phyloP scores from a whole-genome alignment of 1,140 invertebrate genomes.

The Planococcus citri region DNA sequence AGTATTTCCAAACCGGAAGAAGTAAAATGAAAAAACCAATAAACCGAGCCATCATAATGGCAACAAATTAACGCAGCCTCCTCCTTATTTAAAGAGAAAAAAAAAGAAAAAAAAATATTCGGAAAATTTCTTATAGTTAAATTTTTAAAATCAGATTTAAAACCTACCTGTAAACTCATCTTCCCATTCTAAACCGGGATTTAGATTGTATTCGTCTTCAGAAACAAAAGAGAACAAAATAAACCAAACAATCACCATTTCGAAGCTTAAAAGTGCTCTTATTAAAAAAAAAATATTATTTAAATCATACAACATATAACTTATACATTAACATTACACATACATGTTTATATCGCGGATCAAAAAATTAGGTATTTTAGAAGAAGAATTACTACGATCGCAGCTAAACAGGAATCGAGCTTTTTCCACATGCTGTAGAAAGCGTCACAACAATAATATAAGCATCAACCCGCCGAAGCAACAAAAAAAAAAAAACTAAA shows the following conservation, averaged over 20 bases:
- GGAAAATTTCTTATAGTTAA: constrained; percentile 4
- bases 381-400: too few species aligned
- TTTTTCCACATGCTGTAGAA: not conserved
- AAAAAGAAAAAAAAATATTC: not conserved
- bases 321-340: not conserved
- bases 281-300: not conserved
- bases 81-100: too few species aligned
- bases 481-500: not conserved
- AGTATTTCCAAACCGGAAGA: not conserved
- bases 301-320: not conserved
- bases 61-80: constrained; percentile 32
- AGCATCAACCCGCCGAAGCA: not conserved
- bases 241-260: constrained; percentile 30
- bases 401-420: not conserved
- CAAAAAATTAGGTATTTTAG: too few species aligned
- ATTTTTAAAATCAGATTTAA: constrained; percentile 13
- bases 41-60: not conserved
- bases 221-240: constrained; percentile 52
- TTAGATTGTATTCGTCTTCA: constrained; percentile 97
- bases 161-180: constrained; percentile 97
- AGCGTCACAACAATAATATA: not conserved
- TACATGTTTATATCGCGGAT: not conserved
- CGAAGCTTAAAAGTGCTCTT: constrained; percentile 22
- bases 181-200: constrained; percentile 99
- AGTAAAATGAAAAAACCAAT: not conserved